These are phyloP conservation scores for Dioctria linearis DNA, from an alignment of 2,888 invertebrate genomes.

Conservation along the genomic window DNA sequence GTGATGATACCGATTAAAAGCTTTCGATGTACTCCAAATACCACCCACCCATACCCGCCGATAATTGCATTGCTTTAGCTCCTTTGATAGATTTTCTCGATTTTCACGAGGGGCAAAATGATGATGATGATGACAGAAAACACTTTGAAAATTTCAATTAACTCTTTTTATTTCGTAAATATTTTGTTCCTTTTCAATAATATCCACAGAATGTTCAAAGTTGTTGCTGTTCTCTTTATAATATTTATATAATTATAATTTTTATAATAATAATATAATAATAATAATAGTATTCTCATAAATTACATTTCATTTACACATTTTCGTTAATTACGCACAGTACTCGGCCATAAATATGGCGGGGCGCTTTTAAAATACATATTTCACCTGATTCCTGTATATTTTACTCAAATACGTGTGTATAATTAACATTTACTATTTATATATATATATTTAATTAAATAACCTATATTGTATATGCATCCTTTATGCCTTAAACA, in stretches of 20 bases:
- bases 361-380: not conserved
- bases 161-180: constrained; percentile 47
- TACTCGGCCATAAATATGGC: constrained; percentile 13
- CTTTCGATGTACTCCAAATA: no score
- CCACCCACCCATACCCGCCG: no score
- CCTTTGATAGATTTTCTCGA: no score
- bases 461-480: not conserved
- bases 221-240: not conserved
- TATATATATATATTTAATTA: constrained; percentile 1
- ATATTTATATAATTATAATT: not conserved
- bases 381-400: constrained; percentile 36
- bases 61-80: no score
- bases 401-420: constrained; percentile 21
- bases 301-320: constrained; percentile 44
- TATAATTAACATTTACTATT: constrained; percentile 18
- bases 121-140: not conserved
- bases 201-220: constrained; percentile 46
- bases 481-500: constrained; percentile 7
- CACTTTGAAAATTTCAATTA: constrained; percentile 23
- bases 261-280: constrained; percentile 35
- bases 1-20: no score
- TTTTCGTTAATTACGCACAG: constrained; percentile 28
- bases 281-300: constrained; percentile 8
- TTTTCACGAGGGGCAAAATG: no score
- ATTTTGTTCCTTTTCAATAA: constrained; percentile 42